These are phyloP conservation scores for Acronicta psi DNA, from an alignment of 2,888 invertebrate genomes.

Conservation along the genomic window DNA sequence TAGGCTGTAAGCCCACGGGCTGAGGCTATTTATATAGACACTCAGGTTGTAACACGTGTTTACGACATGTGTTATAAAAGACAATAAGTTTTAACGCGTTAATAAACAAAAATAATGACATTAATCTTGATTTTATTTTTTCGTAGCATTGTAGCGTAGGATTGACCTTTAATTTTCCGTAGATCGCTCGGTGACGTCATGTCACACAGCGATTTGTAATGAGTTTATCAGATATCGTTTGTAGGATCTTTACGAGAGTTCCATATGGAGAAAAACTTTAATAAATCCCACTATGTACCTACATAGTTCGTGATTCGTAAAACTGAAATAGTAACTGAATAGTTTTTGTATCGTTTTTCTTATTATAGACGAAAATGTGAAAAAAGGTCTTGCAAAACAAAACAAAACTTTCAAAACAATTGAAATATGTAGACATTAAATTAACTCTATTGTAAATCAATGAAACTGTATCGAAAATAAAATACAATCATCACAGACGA, in stretches of 20 bases:
- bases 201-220: slow-evolving; percentile 39
- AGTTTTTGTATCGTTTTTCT: too few species aligned
- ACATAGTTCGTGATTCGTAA: slow-evolving; percentile 2
- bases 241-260: slow-evolving; percentile 40
- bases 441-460: too few species aligned
- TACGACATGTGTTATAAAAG: slow-evolving; percentile 38
- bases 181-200: slow-evolving; percentile 35
- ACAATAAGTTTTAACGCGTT: slow-evolving; percentile 20
- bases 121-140: slow-evolving; percentile 5
- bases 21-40: slow-evolving; percentile 46
- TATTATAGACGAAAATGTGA: too few species aligned
- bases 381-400: too few species aligned
- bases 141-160: slow-evolving; percentile 7
- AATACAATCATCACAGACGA: too few species aligned
- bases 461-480: too few species aligned
- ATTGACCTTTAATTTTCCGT: slow-evolving; percentile 46
- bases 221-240: slow-evolving; percentile 53
- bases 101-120: slow-evolving; percentile 32
- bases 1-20: slow-evolving; percentile 57
- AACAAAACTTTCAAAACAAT: too few species aligned
- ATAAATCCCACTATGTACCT: background rate
- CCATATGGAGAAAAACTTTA: slow-evolving; percentile 25
- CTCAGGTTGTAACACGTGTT: slow-evolving; percentile 44
- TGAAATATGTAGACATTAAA: too few species aligned
- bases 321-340: too few species aligned